A percentile compares a stretch with the other conserved stretches of the same genome.
Conservation (phyloP, 2,888 invertebrate species). For the Acrocyrtus sp. region DNA sequence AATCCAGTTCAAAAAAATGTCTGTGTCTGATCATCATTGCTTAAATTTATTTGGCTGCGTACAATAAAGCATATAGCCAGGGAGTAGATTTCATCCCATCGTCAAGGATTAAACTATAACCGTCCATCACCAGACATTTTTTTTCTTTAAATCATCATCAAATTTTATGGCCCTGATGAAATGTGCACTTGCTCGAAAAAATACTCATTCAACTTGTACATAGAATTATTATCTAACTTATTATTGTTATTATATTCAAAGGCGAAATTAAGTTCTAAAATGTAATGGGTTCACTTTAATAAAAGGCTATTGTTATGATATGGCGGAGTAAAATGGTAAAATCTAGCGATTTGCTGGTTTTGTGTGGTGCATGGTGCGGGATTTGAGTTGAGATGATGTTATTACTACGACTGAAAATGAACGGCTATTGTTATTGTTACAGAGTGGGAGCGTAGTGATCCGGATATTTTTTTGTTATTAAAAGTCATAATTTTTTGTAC, state of each 20-base stretch:
- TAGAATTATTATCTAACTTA: no score
- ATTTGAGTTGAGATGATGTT: neutral
- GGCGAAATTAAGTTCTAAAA: slow-evolving; percentile 20
- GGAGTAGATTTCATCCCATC: no score
- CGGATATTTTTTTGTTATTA: neutral
- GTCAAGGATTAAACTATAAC: no score
- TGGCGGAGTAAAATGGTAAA: neutral
- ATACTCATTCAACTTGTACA: neutral
- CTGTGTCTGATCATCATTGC: neutral
- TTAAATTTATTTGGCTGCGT: no score
- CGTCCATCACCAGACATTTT: no score
- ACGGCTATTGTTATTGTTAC: neutral
- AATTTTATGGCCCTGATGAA: slow-evolving; percentile 20
- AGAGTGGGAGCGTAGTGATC: neutral
- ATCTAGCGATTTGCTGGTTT: neutral
- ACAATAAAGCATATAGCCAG: no score
- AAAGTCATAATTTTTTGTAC: no score
- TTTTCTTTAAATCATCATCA: slow-evolving; percentile 29
- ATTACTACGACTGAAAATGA: neutral
- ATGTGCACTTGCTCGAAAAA: slow-evolving; percentile 13
- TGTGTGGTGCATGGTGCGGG: neutral
- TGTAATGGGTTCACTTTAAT: slow-evolving; percentile 22
- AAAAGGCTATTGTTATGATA: neutral
- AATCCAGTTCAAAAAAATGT: slow-evolving; percentile 20
- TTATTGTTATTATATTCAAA: no score